These are phyloP conservation scores for Lanius collurio DNA, from an alignment of 2,113 vertebrate species.

Conservation along the genomic window DNA sequence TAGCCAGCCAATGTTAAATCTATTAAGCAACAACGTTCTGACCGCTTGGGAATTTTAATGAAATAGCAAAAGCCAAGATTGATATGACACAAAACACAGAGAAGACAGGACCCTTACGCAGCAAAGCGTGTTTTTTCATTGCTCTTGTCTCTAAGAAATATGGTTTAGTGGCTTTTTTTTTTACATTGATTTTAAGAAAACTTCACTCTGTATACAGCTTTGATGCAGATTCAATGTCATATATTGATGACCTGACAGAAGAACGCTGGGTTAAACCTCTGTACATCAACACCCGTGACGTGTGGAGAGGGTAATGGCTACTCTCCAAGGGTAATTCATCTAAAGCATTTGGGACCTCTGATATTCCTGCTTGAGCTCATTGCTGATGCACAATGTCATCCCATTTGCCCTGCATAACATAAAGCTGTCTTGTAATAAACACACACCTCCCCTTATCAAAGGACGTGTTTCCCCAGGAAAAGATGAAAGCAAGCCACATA, in stretches of 20 bases:
- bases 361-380: constrained; percentile 49
- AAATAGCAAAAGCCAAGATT: constrained; percentile 61
- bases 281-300: constrained; percentile 46
- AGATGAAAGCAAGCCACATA: not conserved
- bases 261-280: constrained; percentile 36
- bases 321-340: constrained; percentile 55
- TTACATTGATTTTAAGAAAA: constrained; percentile 62
- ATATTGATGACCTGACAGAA: constrained; percentile 56
- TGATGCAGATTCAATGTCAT: constrained; percentile 50
- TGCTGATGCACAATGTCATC: constrained; percentile 54
- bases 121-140: constrained; percentile 49
- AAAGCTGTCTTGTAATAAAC: constrained; percentile 45
- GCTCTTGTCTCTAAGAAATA: constrained; percentile 67
- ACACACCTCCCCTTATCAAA: constrained; percentile 7
- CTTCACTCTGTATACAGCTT: constrained; percentile 38
- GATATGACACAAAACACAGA: constrained; percentile 53
- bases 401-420: constrained; percentile 33
- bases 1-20: constrained; percentile 62
- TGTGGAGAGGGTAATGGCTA: constrained; percentile 50
- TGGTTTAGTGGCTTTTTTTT: constrained; percentile 37
- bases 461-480: not conserved
- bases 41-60: constrained; percentile 67
- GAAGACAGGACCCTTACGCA: constrained; percentile 55
- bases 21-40: constrained; percentile 66
- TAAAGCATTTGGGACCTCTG: constrained; percentile 40